Base-by-base conservation (phyloP, 1,140 invertebrate species). In the Triops cancriformis region DNA sequence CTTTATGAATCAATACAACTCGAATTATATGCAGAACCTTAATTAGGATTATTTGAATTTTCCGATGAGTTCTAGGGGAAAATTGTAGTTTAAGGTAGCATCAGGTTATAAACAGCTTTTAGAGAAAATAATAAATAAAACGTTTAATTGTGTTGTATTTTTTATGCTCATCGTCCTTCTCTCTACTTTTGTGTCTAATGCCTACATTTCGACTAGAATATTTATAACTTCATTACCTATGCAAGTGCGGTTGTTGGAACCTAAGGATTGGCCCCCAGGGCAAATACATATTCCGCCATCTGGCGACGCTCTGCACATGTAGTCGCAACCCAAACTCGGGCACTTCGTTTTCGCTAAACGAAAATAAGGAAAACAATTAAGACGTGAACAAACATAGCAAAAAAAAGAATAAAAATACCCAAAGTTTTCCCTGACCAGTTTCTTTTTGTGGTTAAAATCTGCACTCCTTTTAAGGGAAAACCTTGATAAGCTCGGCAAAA, bases 221-320 rank as follows among this genome's bases (percentile, higher is more conserved):
- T 26, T 41, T 37, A 37, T 37, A 23, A 77, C 26, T 26, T 74
- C 12, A 42, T 86, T 84, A 92, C 91, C 91, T 79, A 90, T 88
- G 83, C 97, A 99, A 11, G 92, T 93, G 80, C 90, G 87, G 80
- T 94, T 93, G 84, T 98, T 94, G 1, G 88, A 27, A 91, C 87
- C 82, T 88, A 89, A 80, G 78, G 84, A 81, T 81, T 86, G 90
- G 1, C 96, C 96, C 31, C 90, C 87, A 0, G 90, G 90, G 85
- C 97, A 98, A 76, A 90, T 92, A 83, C 97, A 99, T 28, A 90
- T 87, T 51, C 97, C 97, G 72, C 97, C 96, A 5, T 88, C 91
- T 0, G 94, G 89, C 0, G 95, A 97, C 11, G 94, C 89, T 80
- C 92, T 91, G 85, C 97, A 99, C 80, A 91, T 92, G 85, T 95